Evolutionary conservation across 1,140 invertebrate species (phyloP), one percentile per base, ranked within the genome.

Genomic region (Lordiphosa clarofinis): DNA sequence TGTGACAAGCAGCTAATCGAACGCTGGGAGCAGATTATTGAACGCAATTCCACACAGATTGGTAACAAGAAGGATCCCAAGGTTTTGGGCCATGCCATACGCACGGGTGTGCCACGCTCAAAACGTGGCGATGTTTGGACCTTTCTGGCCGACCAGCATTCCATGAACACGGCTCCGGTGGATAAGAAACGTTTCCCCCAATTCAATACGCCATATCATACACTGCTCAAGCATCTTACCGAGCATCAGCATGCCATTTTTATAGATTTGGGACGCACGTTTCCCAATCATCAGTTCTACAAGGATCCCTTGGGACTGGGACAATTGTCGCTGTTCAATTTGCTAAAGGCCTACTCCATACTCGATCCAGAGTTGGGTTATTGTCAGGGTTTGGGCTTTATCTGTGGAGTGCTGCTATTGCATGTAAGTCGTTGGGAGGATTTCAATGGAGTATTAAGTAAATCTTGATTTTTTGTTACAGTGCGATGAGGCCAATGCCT

Each of bases 221-320:
- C 94, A 2, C 90, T 98, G 10, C 89, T 98, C 4, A 94, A 94
- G 55, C 94, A 97, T 73, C 91, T 99, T 1, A 98, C 97, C 3
- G 96, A 96, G 10, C 95, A 98, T 75, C 97, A 98, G 86, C 97
- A 99, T 89, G 96, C 96, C 0, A 99, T 99, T 74, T 91, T 97
- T 9, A 96, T 97, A 55, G 88, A 89, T 88, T 31, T 89, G 94
- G 95, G 96, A 24, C 92, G 98, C 8, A 99, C 98, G 4, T 99
- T 99, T 90, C 97, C 98, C 0, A 95, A 94, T 87, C 97, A 99
- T 89, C 93, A 94, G 0, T 99, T 97, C 89, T 99, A 96, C 89
- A 94, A 94, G 52, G 94, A 94, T 63, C 94, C 95, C 1, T 89
- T 98, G 42, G 97, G 96, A 1, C 93, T 96, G 3, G 97, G 97